Base-by-base conservation (phyloP, 2,797 vertebrate species). In the Coracias cyanogaster region DNA sequence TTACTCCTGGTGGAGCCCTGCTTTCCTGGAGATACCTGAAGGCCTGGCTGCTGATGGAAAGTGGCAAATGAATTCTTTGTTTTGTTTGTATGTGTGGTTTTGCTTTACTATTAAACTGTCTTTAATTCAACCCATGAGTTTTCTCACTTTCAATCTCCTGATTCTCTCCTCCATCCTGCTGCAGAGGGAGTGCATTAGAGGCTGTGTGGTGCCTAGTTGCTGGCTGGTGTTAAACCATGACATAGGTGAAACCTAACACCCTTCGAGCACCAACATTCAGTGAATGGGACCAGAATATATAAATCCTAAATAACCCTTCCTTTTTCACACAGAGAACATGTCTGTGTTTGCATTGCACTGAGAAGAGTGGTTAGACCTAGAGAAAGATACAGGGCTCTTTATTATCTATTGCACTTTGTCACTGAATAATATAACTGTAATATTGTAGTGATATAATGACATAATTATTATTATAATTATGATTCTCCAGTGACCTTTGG, bases 11-110 rank as follows among this genome's bases (percentile, higher is more conserved):
- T 43, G 28, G 61, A 64, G 28, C 39, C 28, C 20, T 11, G 41
- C 41, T 45, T 4, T n/a, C 29, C 62, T 16, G 29, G 61, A 12
- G 41, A 45, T 4, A 14, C 20, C 41, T 24, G 41, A 65, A 31
- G 9, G 4, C 28, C 62, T 45, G 28, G 29, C 62, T 45, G 28
- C 62, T 26, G 20, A 2, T 45, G 41, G 20, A 19, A 6, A n/a
- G 41, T n/a, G 21, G 4, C 2, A 29, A 65, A 45, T 17, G 7
- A 6, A 65, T 24, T 65, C 62, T 29, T n/a, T n/a, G 62, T 1
- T 45, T 45, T 65, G 21, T 15, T 45, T n/a, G 41, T 2, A 0
- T 0, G 1, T 3, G 3, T 1, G 3, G 41, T 25, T 46, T 46
- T 46, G 31, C 31, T 33, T 66, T 66, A 6, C 15, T 33, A 6